Evolutionary conservation across 2,113 vertebrate genomes (phyloP), one percentile per base, ranked within the genome.

Genomic region (Phrynocephalus versicolor): DNA sequence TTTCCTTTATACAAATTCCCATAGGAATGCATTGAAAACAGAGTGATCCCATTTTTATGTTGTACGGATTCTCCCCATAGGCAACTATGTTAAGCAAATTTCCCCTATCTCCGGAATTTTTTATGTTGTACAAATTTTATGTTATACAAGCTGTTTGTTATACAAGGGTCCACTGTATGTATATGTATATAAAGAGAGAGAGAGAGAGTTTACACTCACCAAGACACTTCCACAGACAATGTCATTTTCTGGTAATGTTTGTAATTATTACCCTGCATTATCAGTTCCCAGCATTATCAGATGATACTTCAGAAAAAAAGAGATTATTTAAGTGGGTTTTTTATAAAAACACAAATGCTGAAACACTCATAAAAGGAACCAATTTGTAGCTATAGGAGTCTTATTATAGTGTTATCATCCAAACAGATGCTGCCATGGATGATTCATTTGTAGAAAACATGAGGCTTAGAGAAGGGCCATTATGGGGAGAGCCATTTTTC

Each of bases 191-290:
- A n/a, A n/a, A n/a, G n/a, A n/a, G n/a, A n/a, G n/a, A n/a, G n/a
- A n/a, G n/a, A n/a, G n/a, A 89, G 73, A 84, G 88, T 91, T 94
- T 92, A 85, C 88, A 91, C 91, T 92, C 90, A 91, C 86, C 73
- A 85, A 93, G 89, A 91, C 86, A 83, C 82, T 92, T 94, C 79
- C 84, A 90, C 73, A 89, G 90, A 94, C 91, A 92, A 94, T 94
- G 90, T 93, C 90, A 93, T 95, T 94, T 93, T 91, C 85, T 51
- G 89, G 90, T 90, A 93, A 94, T 92, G 89, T 92, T 94, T 94
- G 90, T 92, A 93, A 94, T 94, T 95, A 94, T 89, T 94, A 92
- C 87, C 91, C 92, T 88, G 89, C 81, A 92, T 94, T 89, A 90
- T 83, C 89, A 93, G 89, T 93, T 95, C 91, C 87, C 86, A 90